phyloP scores from a whole-genome alignment of 2,113 vertebrate genomes.

The Megaptera novaeangliae region DNA sequence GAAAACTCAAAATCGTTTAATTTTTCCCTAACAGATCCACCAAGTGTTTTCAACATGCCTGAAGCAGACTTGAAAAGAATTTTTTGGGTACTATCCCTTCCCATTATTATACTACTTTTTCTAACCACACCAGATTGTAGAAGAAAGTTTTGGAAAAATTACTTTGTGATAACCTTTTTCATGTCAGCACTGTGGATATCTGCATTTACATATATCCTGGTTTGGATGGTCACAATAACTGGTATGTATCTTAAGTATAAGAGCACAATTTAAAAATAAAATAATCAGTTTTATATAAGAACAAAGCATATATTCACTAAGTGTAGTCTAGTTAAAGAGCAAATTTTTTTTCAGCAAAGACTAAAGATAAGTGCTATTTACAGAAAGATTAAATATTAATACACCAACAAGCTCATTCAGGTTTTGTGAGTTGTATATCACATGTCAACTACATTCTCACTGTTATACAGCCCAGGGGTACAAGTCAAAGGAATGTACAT shows the following conservation, averaged over 20 bases:
- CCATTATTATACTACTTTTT: constrained; percentile 88
- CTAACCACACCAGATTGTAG: constrained; percentile 94
- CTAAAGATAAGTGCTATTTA: constrained; percentile 9
- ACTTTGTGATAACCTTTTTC: constrained; percentile 93
- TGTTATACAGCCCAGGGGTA: background rate
- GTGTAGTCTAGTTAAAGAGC: background rate
- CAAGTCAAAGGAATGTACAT: background rate
- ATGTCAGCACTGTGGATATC: constrained; percentile 98
- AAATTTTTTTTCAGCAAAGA: constrained; percentile 8
- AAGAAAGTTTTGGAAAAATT: constrained; percentile 90
- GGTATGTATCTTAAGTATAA: constrained; percentile 82
- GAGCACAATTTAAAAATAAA: background rate
- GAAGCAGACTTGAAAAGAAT: constrained; percentile 92
- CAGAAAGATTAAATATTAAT: constrained; percentile 26
- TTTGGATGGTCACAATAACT: constrained; percentile 97
- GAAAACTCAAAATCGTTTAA: constrained; percentile 55
- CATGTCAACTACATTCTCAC: constrained; percentile 4
- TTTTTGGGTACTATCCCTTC: constrained; percentile 95
- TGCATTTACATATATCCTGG: constrained; percentile 93
- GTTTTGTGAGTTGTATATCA: background rate
- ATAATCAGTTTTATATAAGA: background rate
- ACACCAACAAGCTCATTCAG: background rate
- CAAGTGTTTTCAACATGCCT: constrained; percentile 91
- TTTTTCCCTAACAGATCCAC: constrained; percentile 82
- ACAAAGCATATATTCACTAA: background rate